Percentiles rank a stretch among this genome's conserved stretches.
phyloP scores from a whole-genome alignment of 2,113 vertebrate species.

The Paramormyrops kingsleyae region DNA sequence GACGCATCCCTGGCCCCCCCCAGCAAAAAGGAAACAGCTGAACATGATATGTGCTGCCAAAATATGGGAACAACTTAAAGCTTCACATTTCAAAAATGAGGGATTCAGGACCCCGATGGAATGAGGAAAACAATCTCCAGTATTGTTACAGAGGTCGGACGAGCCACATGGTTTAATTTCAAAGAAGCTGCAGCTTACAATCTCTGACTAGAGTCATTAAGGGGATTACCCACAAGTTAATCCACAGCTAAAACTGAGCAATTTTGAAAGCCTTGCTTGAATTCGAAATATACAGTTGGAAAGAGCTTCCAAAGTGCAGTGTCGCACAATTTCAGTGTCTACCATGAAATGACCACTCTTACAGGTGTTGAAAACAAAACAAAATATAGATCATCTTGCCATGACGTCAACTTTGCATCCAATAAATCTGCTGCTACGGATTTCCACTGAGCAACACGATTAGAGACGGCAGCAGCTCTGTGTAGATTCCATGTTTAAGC shows the following conservation, averaged over 20 bases:
- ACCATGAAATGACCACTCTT: constrained; percentile 37
- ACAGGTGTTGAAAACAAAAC: constrained; percentile 31
- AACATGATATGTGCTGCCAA: constrained; percentile 18
- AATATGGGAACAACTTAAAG: constrained; percentile 15
- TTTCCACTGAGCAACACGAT: not conserved
- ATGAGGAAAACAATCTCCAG: not conserved
- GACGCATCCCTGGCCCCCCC: not conserved
- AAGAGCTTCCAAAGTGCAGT: constrained; percentile 26
- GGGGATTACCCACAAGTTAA: not conserved
- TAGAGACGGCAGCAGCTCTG: constrained; percentile 1
- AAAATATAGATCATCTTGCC: constrained; percentile 15
- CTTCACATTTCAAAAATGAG: not conserved
- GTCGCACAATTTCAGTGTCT: constrained; percentile 17
- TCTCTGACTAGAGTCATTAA: not conserved
- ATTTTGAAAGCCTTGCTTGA: constrained; percentile 8
- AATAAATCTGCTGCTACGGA: too few relatives aligned
- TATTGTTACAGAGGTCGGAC: not conserved
- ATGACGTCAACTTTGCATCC: not conserved
- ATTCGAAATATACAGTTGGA: constrained; percentile 6
- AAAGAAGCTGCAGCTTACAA: not conserved
- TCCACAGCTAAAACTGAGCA: not conserved
- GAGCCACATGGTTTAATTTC: not conserved
- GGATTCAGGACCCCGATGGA: not conserved
- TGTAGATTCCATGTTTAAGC: not conserved
- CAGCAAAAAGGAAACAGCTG: not conserved